Evolutionary conservation across 2,797 vertebrate species (phyloP).

Genomic region (Ctenopoma kingsleyae): DNA sequence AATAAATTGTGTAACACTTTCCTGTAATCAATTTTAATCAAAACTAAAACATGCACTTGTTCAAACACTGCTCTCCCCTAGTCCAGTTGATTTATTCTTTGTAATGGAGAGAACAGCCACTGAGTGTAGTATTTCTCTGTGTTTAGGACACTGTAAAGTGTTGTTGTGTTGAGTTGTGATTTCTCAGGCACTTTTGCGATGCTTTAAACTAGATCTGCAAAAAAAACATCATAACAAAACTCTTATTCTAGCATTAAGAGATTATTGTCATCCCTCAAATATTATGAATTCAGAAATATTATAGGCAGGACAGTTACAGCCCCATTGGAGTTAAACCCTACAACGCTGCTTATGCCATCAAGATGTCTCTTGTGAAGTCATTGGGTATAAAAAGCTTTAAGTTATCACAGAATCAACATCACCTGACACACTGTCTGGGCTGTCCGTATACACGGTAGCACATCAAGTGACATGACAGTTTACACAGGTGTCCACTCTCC

Average conservation of each 20-base stretch:
- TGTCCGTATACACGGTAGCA: slow-evolving; percentile 32
- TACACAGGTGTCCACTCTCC: slow-evolving; percentile 73
- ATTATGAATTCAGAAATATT: slow-evolving; percentile 26
- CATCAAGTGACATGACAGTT: slow-evolving; percentile 63
- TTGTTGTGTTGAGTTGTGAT: too few relatives aligned
- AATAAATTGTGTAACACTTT: too few relatives aligned
- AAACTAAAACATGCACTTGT: neutral
- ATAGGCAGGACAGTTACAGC: neutral
- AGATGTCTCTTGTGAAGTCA: slow-evolving; percentile 37
- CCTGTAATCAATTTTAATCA: too few relatives aligned
- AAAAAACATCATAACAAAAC: neutral
- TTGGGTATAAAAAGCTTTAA: slow-evolving; percentile 36
- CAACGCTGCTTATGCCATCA: slow-evolving; percentile 35
- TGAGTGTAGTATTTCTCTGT: too few relatives aligned
- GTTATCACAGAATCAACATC: slow-evolving; percentile 51
- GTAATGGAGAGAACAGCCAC: neutral
- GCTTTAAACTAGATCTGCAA: neutral
- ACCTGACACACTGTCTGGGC: slow-evolving; percentile 28
- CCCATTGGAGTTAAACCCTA: slow-evolving; percentile 4
- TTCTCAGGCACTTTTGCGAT: neutral
- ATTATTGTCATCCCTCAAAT: slow-evolving; percentile 11
- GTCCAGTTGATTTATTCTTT: slow-evolving; percentile 3
- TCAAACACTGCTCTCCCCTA: neutral
- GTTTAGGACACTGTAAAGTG: neutral
- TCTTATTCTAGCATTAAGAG: slow-evolving; percentile 9